phyloP scores from a whole-genome alignment of 2,888 invertebrate genomes.

The Agrochola macilenta region DNA sequence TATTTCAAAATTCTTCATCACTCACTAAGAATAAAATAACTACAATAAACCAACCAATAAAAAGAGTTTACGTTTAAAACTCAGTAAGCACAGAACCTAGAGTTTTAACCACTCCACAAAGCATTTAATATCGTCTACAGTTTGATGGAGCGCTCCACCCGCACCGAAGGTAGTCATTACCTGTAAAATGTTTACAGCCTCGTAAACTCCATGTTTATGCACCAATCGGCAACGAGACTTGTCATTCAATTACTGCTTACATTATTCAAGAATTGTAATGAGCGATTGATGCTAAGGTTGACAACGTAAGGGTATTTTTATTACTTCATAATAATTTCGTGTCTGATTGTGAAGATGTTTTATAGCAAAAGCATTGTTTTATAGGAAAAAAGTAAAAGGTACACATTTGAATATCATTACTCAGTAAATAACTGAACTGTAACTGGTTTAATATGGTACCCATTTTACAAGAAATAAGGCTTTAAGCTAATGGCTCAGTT shows the following conservation, averaged over 20 bases:
- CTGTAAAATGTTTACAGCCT: constrained; percentile 69
- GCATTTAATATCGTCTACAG: constrained; percentile 43
- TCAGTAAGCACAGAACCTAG: background rate
- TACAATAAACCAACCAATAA: background rate
- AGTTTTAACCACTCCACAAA: constrained; percentile 31
- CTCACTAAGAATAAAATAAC: background rate
- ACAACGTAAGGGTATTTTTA: constrained; percentile 11
- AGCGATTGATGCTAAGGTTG: constrained; percentile 20
- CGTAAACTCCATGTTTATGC: constrained; percentile 60
- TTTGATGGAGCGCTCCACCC: constrained; percentile 62
- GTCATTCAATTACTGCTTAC: constrained; percentile 46
- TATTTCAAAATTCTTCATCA: background rate
- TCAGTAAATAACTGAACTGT: background rate
- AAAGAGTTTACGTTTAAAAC: constrained; percentile 7
- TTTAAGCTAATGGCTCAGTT: background rate
- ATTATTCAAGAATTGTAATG: constrained; percentile 41
- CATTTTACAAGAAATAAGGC: background rate
- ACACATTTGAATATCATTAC: background rate
- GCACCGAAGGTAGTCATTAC: constrained; percentile 59
- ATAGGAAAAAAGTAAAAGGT: background rate
- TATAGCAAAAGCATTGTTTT: too few relatives aligned
- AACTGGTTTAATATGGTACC: background rate
- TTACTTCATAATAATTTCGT: background rate
- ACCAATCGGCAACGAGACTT: constrained; percentile 39
- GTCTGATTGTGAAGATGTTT: background rate